Evolutionary conservation across 2,113 vertebrate species (phyloP).

Genomic region (Hippocampus zosterae): DNA sequence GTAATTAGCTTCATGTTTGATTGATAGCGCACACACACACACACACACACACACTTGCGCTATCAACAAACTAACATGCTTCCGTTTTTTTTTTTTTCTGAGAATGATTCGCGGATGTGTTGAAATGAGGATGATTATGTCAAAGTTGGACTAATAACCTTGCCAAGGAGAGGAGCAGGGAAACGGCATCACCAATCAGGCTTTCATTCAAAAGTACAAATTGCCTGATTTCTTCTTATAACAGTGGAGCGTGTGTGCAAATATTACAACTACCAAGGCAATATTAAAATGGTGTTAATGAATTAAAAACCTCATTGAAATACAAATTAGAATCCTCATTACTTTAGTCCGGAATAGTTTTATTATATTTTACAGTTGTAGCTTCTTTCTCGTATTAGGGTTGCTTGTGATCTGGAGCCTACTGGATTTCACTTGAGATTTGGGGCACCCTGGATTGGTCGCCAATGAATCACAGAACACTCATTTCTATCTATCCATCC

Average conservation of each 20-base stretch:
- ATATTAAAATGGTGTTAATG: neutral
- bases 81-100: neutral
- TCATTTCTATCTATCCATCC: too few relatives aligned
- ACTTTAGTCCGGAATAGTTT: neutral
- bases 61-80: neutral
- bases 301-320: neutral
- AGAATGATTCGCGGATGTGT: neutral
- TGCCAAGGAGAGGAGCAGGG: neutral
- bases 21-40: too few relatives aligned
- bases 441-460: too few relatives aligned
- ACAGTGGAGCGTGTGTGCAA: neutral
- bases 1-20: neutral
- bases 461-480: too few relatives aligned
- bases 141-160: neutral
- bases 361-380: neutral
- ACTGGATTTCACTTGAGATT: too few relatives aligned
- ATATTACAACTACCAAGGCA: neutral
- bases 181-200: neutral
- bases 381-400: neutral
- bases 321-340: neutral
- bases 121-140: slow-evolving; percentile 5
- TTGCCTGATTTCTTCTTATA: neutral
- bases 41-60: neutral
- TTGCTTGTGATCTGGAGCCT: too few relatives aligned
- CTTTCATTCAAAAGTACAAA: slow-evolving; percentile 1